These are phyloP conservation scores for Drosophila pseudoobscura DNA, from an alignment of 1,140 invertebrate genomes.

Conservation along the genomic window DNA sequence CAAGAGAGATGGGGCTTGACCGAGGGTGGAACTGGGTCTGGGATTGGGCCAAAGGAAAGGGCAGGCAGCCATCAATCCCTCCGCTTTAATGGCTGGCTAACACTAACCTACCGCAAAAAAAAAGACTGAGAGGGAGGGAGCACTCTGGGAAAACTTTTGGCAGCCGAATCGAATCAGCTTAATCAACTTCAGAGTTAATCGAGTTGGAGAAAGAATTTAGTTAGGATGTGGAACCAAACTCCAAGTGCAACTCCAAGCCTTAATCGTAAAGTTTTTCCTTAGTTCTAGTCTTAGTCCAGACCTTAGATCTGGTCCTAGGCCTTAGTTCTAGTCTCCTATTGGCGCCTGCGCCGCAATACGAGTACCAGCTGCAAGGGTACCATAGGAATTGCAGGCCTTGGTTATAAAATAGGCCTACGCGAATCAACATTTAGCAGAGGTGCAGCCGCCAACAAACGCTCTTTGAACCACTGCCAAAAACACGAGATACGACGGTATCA, in stretches of 20 bases:
- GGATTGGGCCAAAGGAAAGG: constrained; percentile 7
- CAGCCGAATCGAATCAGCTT: constrained; percentile 12
- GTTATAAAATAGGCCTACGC: constrained; percentile 66
- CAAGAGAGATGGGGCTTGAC: constrained; percentile 10
- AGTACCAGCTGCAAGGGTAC: constrained; percentile 23
- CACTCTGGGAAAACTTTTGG: too few relatives aligned
- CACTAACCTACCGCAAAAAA: constrained; percentile 77
- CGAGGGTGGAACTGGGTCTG: constrained; percentile 16
- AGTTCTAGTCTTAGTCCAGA: too few relatives aligned
- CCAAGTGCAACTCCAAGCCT: too few relatives aligned
- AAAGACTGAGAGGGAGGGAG: constrained; percentile 16
- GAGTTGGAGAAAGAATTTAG: not conserved
- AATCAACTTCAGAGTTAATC: constrained; percentile 23
- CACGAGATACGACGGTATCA: constrained; percentile 25
- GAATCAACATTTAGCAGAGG: constrained; percentile 74
- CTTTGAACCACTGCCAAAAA: constrained; percentile 64
- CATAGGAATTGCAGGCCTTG: constrained; percentile 23
- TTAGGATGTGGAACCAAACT: too few relatives aligned
- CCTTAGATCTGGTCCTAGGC: too few relatives aligned
- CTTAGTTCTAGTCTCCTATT: constrained; percentile 2
- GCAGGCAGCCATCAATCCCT: not conserved
- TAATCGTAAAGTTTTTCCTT: too few relatives aligned
- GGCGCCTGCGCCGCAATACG: constrained; percentile 58
- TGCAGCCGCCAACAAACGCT: constrained; percentile 55
- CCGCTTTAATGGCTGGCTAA: constrained; percentile 53